Evolutionary conservation across 2,113 vertebrate genomes (phyloP).

Genomic region (Sceloporus undulatus): DNA sequence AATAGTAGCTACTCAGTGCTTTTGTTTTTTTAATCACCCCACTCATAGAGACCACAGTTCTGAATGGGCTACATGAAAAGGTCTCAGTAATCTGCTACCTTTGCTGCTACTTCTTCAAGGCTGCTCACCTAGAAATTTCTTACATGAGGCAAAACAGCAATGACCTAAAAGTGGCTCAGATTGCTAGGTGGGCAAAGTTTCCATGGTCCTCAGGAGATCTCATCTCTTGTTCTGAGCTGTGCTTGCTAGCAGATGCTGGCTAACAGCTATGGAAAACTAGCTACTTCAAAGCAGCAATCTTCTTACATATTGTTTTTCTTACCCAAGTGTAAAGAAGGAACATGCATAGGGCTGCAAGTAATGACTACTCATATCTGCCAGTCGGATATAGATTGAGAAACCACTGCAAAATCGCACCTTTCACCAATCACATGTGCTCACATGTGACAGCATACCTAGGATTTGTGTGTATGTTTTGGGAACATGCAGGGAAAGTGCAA

Average conservation of each 20-base stretch:
- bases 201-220: not conserved
- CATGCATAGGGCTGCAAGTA: not conserved
- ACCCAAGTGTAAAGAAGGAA: not conserved
- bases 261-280: constrained; percentile 1
- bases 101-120: not conserved
- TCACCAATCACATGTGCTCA: not conserved
- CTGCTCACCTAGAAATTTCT: too few relatives aligned
- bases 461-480: not conserved
- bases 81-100: not conserved
- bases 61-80: not conserved
- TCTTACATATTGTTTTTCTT: not conserved
- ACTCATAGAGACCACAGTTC: not conserved
- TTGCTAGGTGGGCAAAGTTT: not conserved
- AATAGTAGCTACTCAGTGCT: not conserved
- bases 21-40: not conserved
- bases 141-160: too few relatives aligned
- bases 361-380: not conserved
- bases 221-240: not conserved
- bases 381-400: not conserved
- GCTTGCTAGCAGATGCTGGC: not conserved
- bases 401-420: not conserved
- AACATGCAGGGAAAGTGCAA: not conserved
- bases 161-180: not conserved
- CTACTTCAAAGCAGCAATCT: not conserved
- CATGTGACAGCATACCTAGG: not conserved